A percentile compares a stretch with the other conserved stretches of the same genome.
Conservation (phyloP, 2,113 vertebrate genomes). For the Amphiprion ocellaris region DNA sequence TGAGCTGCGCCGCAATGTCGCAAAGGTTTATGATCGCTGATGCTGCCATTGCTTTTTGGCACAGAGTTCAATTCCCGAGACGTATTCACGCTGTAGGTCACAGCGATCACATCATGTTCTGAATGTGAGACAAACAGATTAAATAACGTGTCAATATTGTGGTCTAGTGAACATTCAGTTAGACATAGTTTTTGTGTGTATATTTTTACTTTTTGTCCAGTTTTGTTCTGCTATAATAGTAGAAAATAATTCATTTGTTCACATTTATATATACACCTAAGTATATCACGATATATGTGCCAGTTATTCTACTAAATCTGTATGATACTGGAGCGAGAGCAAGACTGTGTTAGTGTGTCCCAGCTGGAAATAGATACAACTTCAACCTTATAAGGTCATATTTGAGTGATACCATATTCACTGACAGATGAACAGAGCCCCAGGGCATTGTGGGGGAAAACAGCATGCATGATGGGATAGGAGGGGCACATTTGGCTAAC, state of each 20-base stretch:
- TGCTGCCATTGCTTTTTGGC: conserved; percentile 10
- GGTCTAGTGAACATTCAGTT: no score
- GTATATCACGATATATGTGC: not conserved
- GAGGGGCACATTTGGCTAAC: conserved; percentile 74
- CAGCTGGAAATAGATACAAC: conserved; percentile 61
- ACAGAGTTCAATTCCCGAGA: not conserved
- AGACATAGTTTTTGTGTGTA: no score
- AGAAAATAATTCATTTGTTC: no score
- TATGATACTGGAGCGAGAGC: conserved; percentile 20
- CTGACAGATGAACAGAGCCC: conserved; percentile 78
- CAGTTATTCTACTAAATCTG: not conserved
- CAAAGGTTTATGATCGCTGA: conserved; percentile 37
- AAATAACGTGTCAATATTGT: not conserved
- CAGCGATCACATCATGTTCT: not conserved
- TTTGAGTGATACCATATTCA: conserved; percentile 72
- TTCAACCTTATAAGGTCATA: conserved; percentile 63
- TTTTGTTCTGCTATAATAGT: no score
- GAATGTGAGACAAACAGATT: not conserved
- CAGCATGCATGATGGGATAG: conserved; percentile 74
- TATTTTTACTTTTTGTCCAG: no score
- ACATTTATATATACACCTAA: no score
- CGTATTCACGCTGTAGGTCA: conserved; percentile 3
- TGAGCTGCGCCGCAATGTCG: conserved; percentile 26
- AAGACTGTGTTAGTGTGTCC: conserved; percentile 33
- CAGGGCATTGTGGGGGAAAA: conserved; percentile 73